Evolutionary conservation across 2,797 vertebrate genomes (phyloP).

Genomic region (Anabacerthia variegaticeps): DNA sequence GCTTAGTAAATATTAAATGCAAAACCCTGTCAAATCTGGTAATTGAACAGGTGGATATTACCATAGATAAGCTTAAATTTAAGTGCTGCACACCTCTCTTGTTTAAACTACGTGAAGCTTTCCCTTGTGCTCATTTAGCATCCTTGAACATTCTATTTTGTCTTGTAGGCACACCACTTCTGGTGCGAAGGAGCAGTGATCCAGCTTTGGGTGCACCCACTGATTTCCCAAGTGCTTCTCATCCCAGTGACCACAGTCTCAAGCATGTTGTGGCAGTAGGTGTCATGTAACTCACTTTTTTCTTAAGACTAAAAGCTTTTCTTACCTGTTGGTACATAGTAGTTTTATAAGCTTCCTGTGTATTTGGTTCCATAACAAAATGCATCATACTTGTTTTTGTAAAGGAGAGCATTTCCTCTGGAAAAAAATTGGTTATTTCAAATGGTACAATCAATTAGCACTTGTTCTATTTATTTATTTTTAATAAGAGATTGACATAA

Average conservation of each 20-base stretch:
- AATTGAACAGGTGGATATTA: neutral
- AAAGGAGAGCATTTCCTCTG: neutral
- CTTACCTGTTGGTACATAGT: neutral
- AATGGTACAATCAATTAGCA: neutral
- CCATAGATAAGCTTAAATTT: neutral
- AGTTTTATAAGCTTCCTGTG: neutral
- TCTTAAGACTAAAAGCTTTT: neutral
- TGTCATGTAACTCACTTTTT: conserved; percentile 46
- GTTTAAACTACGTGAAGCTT: neutral
- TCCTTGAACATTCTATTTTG: conserved; percentile 39
- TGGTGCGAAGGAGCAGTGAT: conserved; percentile 84
- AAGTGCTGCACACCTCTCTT: neutral
- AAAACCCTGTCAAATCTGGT: neutral
- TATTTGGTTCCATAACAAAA: neutral
- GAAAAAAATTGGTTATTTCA: neutral
- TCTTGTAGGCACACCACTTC: conserved; percentile 77
- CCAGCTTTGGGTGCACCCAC: conserved; percentile 68
- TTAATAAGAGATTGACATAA: neutral
- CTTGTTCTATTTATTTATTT: neutral
- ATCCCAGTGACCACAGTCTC: conserved; percentile 55
- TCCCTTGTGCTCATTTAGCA: neutral
- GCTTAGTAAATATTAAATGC: neutral
- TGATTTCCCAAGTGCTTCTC: conserved; percentile 63
- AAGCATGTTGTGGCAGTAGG: conserved; percentile 79
- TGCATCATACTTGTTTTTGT: neutral